Evolutionary conservation across 2,113 vertebrate species (phyloP).

Genomic region (Suricata suricatta): DNA sequence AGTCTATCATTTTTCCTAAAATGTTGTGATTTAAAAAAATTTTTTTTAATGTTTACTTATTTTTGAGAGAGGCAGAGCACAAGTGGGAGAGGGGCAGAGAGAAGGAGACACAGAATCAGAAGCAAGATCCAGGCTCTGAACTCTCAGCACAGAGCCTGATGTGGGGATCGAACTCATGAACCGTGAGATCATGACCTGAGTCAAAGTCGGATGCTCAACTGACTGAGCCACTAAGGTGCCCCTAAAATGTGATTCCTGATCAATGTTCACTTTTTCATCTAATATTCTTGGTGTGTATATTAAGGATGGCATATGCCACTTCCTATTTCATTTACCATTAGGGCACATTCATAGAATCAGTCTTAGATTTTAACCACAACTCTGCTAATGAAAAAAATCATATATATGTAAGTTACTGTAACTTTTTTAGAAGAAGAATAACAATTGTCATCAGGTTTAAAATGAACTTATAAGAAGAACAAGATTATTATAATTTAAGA

Average conservation of each 20-base stretch:
- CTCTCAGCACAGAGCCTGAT: too few species aligned
- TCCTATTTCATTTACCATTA: background rate
- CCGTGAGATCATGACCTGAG: too few species aligned
- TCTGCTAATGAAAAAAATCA: background rate
- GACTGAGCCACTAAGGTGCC: too few species aligned
- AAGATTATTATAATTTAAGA: background rate
- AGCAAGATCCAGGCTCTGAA: too few species aligned
- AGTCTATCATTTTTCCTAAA: background rate
- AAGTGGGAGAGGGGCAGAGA: too few species aligned
- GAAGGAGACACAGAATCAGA: too few species aligned
- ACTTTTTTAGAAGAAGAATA: slow-evolving; percentile 16
- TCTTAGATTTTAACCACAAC: background rate
- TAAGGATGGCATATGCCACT: background rate
- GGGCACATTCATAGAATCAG: background rate
- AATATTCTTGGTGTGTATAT: background rate
- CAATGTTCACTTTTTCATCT: background rate
- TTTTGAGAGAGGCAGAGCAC: too few species aligned
- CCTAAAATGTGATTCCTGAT: background rate
- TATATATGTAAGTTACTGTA: background rate
- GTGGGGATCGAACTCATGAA: too few species aligned
- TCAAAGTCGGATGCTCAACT: too few species aligned
- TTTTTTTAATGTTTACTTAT: too few species aligned
- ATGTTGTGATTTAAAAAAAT: background rate
- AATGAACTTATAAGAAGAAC: background rate
- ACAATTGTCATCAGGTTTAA: background rate